A percentile compares a stretch with the other conserved stretches of the same genome.
phyloP scores from a whole-genome alignment of 2,888 invertebrate genomes.

The Kryphioiulus occultus region DNA sequence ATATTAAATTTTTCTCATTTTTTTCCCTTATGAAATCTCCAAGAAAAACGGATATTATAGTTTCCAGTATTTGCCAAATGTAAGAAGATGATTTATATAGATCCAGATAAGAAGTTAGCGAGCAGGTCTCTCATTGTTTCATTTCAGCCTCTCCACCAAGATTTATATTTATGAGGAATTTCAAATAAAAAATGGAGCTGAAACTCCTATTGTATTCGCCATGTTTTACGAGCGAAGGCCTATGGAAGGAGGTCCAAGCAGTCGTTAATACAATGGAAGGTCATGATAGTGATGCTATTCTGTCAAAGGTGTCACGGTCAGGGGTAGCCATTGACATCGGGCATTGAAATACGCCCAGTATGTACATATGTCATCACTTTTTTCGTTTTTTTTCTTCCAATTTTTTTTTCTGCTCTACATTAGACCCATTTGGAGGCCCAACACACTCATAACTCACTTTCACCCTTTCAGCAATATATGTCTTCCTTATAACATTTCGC shows the following conservation, averaged over 20 bases:
- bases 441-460: constrained; percentile 17
- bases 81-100: constrained; percentile 16
- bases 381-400: neutral
- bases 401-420: neutral
- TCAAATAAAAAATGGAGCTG: constrained; percentile 12
- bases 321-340: constrained; percentile 28
- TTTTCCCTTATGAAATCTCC: neutral
- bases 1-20: neutral
- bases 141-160: neutral
- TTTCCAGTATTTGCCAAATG: neutral
- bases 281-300: constrained; percentile 10
- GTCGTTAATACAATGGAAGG: neutral
- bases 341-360: constrained; percentile 28
- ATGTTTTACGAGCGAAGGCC: constrained; percentile 1
- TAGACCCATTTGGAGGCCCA: constrained; percentile 20
- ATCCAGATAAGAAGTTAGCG: constrained; percentile 21
- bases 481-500: constrained; percentile 33
- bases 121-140: neutral
- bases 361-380: neutral
- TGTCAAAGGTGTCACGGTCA: constrained; percentile 30
- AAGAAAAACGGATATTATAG: neutral
- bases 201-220: constrained; percentile 11
- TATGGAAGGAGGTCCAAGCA: constrained; percentile 25
- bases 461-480: constrained; percentile 28
- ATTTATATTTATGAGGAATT: constrained; percentile 31